Conservation (phyloP, 2,797 vertebrate genomes). For the Hirundo rustica region DNA sequence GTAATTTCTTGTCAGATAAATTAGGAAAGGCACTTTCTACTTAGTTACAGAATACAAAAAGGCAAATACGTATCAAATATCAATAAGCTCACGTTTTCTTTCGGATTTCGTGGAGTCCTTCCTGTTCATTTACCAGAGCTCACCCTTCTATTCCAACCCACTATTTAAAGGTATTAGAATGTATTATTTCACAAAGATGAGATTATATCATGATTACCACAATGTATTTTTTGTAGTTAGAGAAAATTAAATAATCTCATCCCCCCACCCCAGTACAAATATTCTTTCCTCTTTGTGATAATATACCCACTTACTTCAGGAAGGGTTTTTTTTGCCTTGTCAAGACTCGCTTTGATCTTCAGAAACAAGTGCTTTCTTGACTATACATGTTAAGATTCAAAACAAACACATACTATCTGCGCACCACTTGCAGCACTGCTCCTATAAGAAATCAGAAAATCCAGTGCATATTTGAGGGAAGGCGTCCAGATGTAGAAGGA, state of each 20-base stretch:
- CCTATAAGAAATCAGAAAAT: neutral
- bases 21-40: neutral
- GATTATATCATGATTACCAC: slow-evolving; percentile 15
- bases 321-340: neutral
- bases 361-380: neutral
- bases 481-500: neutral
- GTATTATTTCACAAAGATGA: neutral
- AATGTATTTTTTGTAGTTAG: neutral
- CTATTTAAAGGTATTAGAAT: neutral
- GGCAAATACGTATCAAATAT: neutral
- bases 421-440: neutral
- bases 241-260: slow-evolving; percentile 14
- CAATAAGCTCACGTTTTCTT: neutral
- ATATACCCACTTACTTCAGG: neutral
- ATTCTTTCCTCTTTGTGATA: neutral
- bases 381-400: neutral
- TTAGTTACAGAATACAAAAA: neutral
- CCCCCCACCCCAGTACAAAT: neutral
- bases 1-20: neutral
- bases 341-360: neutral
- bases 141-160: neutral
- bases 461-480: neutral
- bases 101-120: neutral
- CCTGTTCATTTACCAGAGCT: neutral
- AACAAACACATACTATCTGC: neutral